Base-by-base conservation (phyloP, 2,113 vertebrate genomes). In the Rhodinocichla rosea region DNA sequence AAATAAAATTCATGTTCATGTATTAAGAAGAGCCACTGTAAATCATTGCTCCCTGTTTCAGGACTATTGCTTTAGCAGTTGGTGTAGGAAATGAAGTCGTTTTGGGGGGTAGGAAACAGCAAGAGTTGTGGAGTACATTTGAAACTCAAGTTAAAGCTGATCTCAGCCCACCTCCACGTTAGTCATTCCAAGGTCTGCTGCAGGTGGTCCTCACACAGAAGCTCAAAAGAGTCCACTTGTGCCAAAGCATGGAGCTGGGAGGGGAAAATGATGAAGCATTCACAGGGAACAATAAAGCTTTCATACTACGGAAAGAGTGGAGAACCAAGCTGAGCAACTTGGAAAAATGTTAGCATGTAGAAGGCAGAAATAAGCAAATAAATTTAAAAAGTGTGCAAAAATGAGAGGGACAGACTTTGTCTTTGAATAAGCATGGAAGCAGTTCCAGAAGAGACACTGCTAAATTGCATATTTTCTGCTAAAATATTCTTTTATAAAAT, bases 141-240 rank as follows among this genome's bases (percentile, higher is more conserved):
- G 89, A 95, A 92, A 90, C 40, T 83, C 18, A 50, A 52, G 40
- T 90, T 93, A 93, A 88, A 91, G 62, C 81, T 92, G 96, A 95
- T 93, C 71, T 95, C 94, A 95, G 83, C 56, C 86, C 73, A 73
- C 90, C 49, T 96, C 78, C 73, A 56, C 1, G 12, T 89, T 94
- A 88, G 84, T 89, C 52, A 82, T 95, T 94, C 93, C 92, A 94
- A 95, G 83, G 79, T 94, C 92, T 94, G 0, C 83, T 95, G 90
- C 93, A 97, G 97, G 95, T 95, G 95, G 95, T 93, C 94, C 96
- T 96, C 89, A 94, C 53, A 96, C 96, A 92, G 97, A 95, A 97
- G 92, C 93, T 97, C 83, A 64, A 88, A 88, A 59, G 78, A 95
- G 50, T 55, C 78, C n/a, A 57, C 68, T 87, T 64, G 86, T 95